These are phyloP conservation scores for Cosmia pyralina DNA, from an alignment of 2,888 invertebrate species.

Conservation along the genomic window DNA sequence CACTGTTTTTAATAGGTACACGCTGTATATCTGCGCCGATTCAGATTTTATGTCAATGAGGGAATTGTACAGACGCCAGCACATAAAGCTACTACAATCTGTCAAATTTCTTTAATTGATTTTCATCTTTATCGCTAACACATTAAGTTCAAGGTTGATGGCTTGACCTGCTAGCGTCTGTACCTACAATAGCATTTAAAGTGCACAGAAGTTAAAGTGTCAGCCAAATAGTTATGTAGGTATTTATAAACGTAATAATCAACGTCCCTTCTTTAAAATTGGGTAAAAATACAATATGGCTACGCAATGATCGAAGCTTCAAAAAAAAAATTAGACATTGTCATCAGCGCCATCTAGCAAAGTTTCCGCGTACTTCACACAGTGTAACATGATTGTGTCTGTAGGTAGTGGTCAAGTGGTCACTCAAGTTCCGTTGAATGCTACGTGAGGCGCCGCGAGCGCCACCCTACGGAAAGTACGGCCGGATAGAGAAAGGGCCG, in stretches of 20 bases:
- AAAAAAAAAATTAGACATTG: neutral
- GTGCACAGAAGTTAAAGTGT: neutral
- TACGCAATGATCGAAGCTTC: neutral
- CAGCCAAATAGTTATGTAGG: neutral
- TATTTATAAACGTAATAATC: neutral
- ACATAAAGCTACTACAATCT: too few species aligned
- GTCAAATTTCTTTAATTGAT: too few species aligned
- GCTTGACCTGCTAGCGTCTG: too few species aligned
- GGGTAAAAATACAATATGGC: neutral
- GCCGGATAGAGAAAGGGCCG: neutral
- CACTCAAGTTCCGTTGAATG: slow-evolving; percentile 53
- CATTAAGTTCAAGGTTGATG: too few species aligned
- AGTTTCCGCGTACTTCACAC: slow-evolving; percentile 16
- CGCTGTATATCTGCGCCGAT: neutral
- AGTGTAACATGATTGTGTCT: slow-evolving; percentile 26
- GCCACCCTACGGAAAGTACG: neutral
- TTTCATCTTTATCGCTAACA: too few species aligned
- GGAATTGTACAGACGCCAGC: too few species aligned
- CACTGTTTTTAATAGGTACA: too few species aligned
- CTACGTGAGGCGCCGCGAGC: slow-evolving; percentile 49
- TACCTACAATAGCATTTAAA: neutral
- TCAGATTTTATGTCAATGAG: neutral
- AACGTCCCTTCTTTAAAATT: neutral
- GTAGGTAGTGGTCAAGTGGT: slow-evolving; percentile 29
- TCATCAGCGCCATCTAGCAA: slow-evolving; percentile 56